These are phyloP conservation scores for Pristionchus japonicus DNA, from an alignment of 2,888 invertebrate species.

Conservation along the genomic window DNA sequence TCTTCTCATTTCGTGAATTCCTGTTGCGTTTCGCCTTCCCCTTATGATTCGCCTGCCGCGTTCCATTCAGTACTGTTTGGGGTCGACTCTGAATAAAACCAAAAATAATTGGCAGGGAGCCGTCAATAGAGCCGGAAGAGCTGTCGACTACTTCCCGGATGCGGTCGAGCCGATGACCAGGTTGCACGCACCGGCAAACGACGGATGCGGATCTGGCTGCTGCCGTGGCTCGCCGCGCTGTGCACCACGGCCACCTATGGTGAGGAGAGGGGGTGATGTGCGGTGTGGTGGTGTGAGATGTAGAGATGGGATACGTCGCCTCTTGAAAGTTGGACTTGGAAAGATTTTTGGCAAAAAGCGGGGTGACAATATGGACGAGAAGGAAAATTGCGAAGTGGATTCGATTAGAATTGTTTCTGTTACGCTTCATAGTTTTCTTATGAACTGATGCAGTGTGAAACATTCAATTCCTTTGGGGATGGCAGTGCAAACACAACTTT, in stretches of 20 bases:
- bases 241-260: neutral
- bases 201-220: slow-evolving; percentile 39
- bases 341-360: neutral
- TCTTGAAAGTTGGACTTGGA: neutral
- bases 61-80: no score
- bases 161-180: slow-evolving; percentile 4
- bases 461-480: no score
- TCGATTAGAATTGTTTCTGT: no score
- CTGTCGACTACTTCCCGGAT: neutral
- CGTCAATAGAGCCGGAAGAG: neutral
- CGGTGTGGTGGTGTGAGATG: neutral
- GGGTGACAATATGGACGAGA: neutral
- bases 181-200: neutral
- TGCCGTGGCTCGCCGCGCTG: neutral
- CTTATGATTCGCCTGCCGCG: no score
- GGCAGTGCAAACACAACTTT: no score
- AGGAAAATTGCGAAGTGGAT: neutral
- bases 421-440: neutral
- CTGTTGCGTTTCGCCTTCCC: no score
- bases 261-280: no score
- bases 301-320: neutral
- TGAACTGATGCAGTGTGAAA: no score
- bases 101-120: neutral
- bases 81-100: no score
- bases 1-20: no score